Base-by-base conservation (phyloP, 2,797 vertebrate genomes). In the Crenichthys baileyi region DNA sequence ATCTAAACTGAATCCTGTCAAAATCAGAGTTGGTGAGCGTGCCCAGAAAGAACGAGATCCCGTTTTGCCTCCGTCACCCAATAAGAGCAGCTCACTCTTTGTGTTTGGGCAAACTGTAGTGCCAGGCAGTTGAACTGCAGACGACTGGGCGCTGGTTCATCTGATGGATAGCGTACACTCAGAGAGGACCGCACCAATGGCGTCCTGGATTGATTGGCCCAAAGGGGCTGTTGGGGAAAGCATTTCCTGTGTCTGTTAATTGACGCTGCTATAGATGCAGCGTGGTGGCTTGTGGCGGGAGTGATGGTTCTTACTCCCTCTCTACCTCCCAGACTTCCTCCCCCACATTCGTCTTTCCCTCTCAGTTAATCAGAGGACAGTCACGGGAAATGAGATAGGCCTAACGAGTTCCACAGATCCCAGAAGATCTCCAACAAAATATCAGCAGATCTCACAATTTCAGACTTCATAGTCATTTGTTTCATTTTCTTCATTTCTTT, bases 211-310 rank as follows among this genome's bases (percentile, higher is more conserved):
- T 93, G 93, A 94, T 94, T 93, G 92, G 90, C 90, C 92, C 91
- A 89, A 89, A 89, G 92, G 91, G 92, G 90, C 89, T 51, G 89
- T 92, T 88, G 87, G 88, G 86, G 87, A 88, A 89, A 92, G 93
- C 92, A 89, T 91, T 94, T 95, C 94, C 94, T 95, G 93, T 92
- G 84, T 88, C 91, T 94, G 93, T 94, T 94, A 94, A 95, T 93
- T 93, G 94, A 94, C 82, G 61, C 85, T 93, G 83, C 89, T 89
- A 87, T 85, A 89, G 91, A 92, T 89, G 91, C 91, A 89, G 76
- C 80, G 86, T 90, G 91, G 90, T 75, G 80, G 88, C 91, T 90
- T 87, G 88, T 86, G 90, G 89, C 86, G 79, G 82, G 68, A 82
- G 41, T 26, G 83, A 89, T 88, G 75, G 83, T 79, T 92, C 81